Evolutionary conservation across 2,113 vertebrate genomes (phyloP).

Genomic region (Muntiacus muntjak): DNA sequence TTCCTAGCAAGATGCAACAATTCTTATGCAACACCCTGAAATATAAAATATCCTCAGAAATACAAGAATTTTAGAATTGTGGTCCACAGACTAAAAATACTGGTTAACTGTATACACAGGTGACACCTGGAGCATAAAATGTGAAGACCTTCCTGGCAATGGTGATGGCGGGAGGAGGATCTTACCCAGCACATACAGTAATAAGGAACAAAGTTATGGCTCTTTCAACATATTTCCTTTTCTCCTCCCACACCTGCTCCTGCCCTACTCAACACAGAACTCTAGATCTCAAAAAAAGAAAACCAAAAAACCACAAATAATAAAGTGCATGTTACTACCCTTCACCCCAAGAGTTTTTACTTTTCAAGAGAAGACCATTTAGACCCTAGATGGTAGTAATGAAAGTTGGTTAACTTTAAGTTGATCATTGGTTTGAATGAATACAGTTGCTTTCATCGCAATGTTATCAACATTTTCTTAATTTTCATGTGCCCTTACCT

Average conservation of each 20-base stretch:
- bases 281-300: not conserved
- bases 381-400: not conserved
- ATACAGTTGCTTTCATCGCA: not conserved
- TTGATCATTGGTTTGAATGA: not conserved
- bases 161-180: not conserved
- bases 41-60: slow-evolving; percentile 27
- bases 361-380: not conserved
- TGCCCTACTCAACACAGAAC: not conserved
- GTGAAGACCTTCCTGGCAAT: not conserved
- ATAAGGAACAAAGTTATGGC: not conserved
- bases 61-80: not conserved
- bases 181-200: not conserved
- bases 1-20: not conserved
- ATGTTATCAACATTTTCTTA: not conserved
- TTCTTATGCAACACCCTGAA: slow-evolving; percentile 5
- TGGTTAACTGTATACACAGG: not conserved
- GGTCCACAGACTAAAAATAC: not conserved
- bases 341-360: not conserved
- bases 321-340: not conserved
- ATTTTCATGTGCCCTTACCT: not conserved
- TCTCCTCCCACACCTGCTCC: not conserved
- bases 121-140: not conserved
- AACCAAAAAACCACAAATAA: not conserved
- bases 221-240: slow-evolving; percentile 24
- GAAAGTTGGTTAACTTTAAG: not conserved